These are phyloP conservation scores for Callosobruchus maculatus DNA, from an alignment of 2,888 invertebrate genomes.

Conservation along the genomic window DNA sequence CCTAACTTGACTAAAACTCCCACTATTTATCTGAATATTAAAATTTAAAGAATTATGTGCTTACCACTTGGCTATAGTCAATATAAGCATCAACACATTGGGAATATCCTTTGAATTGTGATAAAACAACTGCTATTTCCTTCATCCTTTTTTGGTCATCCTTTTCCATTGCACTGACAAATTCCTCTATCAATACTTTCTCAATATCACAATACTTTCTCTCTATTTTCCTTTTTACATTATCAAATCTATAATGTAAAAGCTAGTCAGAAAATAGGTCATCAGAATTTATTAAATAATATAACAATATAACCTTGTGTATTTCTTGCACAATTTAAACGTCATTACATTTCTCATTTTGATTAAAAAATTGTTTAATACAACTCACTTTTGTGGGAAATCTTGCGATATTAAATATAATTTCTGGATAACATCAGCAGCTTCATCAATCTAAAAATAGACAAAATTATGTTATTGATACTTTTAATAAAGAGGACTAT, in stretches of 20 bases:
- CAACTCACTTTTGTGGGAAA: conserved; percentile 72
- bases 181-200: conserved; percentile 87
- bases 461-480: too few relatives aligned
- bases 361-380: too few relatives aligned
- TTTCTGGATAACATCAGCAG: conserved; percentile 97
- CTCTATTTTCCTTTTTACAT: conserved; percentile 80
- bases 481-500: too few relatives aligned
- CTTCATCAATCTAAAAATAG: conserved; percentile 76
- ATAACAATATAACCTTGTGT: too few relatives aligned
- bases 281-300: background rate
- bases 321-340: too few relatives aligned
- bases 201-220: conserved; percentile 89
- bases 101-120: conserved; percentile 94
- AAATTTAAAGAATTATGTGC: too few relatives aligned
- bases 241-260: conserved; percentile 69
- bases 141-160: conserved; percentile 88
- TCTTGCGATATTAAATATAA: conserved; percentile 94
- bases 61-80: conserved; percentile 90
- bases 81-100: conserved; percentile 96
- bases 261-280: conserved; percentile 20
- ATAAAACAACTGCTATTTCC: conserved; percentile 84
- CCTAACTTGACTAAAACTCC: too few relatives aligned
- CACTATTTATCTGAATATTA: too few relatives aligned
- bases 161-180: conserved; percentile 82
- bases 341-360: too few relatives aligned